Percentiles rank a stretch among this genome's conserved stretches.
Conservation (phyloP, 2,113 vertebrate genomes). For the Plestiodon gilberti region DNA sequence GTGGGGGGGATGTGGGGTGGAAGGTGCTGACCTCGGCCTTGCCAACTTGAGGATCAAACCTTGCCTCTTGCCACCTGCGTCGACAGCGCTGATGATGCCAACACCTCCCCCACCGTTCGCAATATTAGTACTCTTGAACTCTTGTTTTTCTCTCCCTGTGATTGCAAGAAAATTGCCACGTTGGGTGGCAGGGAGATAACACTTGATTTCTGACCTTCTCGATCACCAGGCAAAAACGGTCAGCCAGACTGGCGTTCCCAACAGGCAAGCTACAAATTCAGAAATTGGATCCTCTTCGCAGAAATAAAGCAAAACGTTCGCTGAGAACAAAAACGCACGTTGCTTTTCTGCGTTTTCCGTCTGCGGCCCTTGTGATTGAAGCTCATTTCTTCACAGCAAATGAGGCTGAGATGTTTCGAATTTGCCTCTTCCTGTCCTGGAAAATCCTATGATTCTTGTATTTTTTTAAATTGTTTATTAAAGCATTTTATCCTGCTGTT, state of each 20-base stretch:
- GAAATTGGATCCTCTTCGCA: background rate
- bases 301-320: background rate
- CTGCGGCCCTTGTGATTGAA: background rate
- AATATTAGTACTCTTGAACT: background rate
- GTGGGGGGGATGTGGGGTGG: background rate
- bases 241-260: no score
- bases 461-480: background rate
- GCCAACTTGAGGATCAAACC: background rate
- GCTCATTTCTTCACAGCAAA: background rate
- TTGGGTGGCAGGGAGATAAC: background rate
- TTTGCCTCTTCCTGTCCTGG: background rate
- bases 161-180: background rate
- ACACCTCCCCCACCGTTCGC: background rate
- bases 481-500: no score
- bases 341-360: background rate
- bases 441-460: background rate
- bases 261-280: no score
- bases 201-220: background rate
- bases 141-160: background rate
- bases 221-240: no score
- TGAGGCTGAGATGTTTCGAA: background rate
- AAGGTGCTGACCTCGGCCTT: background rate
- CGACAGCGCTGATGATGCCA: background rate
- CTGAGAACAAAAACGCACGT: background rate
- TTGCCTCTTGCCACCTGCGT: background rate